phyloP scores from a whole-genome alignment of 2,888 invertebrate genomes.

The Synanthedon vespiformis region DNA sequence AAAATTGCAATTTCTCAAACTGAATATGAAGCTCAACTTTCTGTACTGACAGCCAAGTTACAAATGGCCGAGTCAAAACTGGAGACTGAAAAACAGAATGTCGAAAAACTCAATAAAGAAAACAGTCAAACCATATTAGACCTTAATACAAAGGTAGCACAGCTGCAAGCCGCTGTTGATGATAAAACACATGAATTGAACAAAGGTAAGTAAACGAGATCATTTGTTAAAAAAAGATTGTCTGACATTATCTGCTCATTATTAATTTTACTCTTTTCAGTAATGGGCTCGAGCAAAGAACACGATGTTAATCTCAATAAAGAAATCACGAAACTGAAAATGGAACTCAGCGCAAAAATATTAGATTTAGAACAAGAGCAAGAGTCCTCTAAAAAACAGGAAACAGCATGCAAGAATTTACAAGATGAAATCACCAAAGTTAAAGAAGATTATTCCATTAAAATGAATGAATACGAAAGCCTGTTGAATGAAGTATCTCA shows the following conservation, averaged over 20 bases:
- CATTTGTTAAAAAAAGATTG: not conserved
- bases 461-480: slow-evolving; percentile 61
- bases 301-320: slow-evolving; percentile 61
- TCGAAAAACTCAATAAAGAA: slow-evolving; percentile 59
- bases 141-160: slow-evolving; percentile 51
- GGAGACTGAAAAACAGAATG: slow-evolving; percentile 54
- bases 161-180: slow-evolving; percentile 61
- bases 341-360: slow-evolving; percentile 68
- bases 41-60: slow-evolving; percentile 62
- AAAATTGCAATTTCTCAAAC: slow-evolving; percentile 76
- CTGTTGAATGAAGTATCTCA: slow-evolving; percentile 51
- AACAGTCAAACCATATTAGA: slow-evolving; percentile 61
- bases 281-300: slow-evolving; percentile 55
- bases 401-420: slow-evolving; percentile 36
- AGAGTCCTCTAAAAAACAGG: slow-evolving; percentile 53
- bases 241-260: not conserved
- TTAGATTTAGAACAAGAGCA: slow-evolving; percentile 64
- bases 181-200: slow-evolving; percentile 64
- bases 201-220: slow-evolving; percentile 40
- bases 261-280: slow-evolving; percentile 26
- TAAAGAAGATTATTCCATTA: slow-evolving; percentile 46
- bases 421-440: slow-evolving; percentile 47
- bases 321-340: slow-evolving; percentile 64
- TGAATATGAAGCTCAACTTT: slow-evolving; percentile 71
- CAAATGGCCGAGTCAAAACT: slow-evolving; percentile 65